Percentiles rank a stretch among this genome's conserved stretches.
Conservation (phyloP, 1,140 invertebrate species). For the Tetramorium simillimum region DNA sequence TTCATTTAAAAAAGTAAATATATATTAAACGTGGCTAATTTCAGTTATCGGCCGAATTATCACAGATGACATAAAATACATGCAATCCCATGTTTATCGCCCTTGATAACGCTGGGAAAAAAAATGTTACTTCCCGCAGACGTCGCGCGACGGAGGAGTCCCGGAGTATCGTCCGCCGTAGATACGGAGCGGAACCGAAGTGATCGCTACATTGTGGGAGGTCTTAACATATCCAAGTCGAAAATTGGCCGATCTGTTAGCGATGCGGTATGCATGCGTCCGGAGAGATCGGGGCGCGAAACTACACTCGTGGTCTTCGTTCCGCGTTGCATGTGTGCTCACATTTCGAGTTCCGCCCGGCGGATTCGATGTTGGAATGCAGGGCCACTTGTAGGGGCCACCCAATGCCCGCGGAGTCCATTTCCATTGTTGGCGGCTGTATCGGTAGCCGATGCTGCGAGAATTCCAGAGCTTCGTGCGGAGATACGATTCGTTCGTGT, state of each 20-base stretch:
- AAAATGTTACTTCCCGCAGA: neutral
- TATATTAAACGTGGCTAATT: conserved; percentile 6
- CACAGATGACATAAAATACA: neutral
- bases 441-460: conserved; percentile 66
- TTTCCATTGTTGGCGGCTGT: conserved; percentile 76
- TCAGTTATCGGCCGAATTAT: neutral
- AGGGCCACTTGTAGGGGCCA: conserved; percentile 72
- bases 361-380: conserved; percentile 73
- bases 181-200: conserved; percentile 22
- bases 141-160: conserved; percentile 34
- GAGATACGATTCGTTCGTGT: conserved; percentile 66
- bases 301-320: conserved; percentile 71
- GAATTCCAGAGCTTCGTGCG: conserved; percentile 66
- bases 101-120: neutral
- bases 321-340: conserved; percentile 62
- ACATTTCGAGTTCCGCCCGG: conserved; percentile 63
- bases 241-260: conserved; percentile 75
- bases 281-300: conserved; percentile 71
- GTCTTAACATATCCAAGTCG: conserved; percentile 72
- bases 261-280: conserved; percentile 68
- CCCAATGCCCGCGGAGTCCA: conserved; percentile 70
- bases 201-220: conserved; percentile 69
- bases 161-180: conserved; percentile 39
- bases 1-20: conserved; percentile 1
- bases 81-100: neutral